Conservation (phyloP, 1,140 invertebrate genomes). For the Drosophila bocqueti region DNA sequence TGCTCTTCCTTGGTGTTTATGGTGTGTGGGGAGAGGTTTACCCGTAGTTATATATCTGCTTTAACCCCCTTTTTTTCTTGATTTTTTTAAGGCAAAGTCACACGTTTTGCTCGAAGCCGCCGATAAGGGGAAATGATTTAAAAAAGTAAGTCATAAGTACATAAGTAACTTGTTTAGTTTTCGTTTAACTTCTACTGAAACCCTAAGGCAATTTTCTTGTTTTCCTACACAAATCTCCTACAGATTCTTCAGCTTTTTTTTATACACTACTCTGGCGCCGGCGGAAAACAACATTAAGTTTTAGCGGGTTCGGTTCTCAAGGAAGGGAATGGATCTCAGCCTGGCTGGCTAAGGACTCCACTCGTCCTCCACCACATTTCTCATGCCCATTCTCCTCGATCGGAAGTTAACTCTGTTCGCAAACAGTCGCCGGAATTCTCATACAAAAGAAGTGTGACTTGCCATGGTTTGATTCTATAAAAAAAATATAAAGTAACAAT, state of each 20-base stretch:
- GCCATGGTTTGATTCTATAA: constrained; percentile 18
- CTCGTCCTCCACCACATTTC: constrained; percentile 12
- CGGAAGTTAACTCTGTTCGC: constrained; percentile 20
- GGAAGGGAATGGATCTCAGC: constrained; percentile 17
- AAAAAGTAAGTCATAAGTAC: constrained; percentile 29
- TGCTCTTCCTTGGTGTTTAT: constrained; percentile 25
- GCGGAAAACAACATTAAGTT: constrained; percentile 45
- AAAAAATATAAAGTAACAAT: constrained; percentile 6
- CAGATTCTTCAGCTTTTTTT: constrained; percentile 9
- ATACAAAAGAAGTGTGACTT: constrained; percentile 43
- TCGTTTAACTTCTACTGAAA: constrained; percentile 73
- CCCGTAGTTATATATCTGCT: constrained; percentile 73
- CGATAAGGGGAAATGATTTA: constrained; percentile 54
- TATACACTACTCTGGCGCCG: constrained; percentile 39
- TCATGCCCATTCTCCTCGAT: constrained; percentile 20
- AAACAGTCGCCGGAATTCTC: constrained; percentile 16
- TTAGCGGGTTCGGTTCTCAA: constrained; percentile 27
- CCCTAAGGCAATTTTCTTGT: constrained; percentile 73
- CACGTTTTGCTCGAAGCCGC: constrained; percentile 53
- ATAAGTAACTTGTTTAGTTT: constrained; percentile 40
- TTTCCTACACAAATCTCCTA: constrained; percentile 48
- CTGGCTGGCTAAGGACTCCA: constrained; percentile 30
- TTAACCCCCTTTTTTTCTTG: constrained; percentile 21
- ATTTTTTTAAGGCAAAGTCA: constrained; percentile 58
- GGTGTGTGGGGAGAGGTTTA: constrained; percentile 50